phyloP scores from a whole-genome alignment of 2,113 vertebrate genomes.

The Strix uralensis region DNA sequence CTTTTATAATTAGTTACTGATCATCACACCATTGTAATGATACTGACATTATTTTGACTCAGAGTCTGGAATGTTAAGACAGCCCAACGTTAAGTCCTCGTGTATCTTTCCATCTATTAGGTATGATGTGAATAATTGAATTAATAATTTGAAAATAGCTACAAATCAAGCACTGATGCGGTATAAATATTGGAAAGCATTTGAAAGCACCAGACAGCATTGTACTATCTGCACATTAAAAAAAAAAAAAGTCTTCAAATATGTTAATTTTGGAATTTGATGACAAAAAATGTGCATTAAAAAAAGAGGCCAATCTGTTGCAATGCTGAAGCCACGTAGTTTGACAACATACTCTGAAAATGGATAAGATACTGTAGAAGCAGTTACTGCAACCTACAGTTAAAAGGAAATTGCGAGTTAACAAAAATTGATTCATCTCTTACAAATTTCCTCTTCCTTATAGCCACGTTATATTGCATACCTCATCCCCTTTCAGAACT shows the following conservation, averaged over 20 bases:
- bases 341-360: background rate
- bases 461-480: constrained; percentile 30
- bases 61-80: background rate
- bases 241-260: background rate
- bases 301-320: background rate
- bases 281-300: background rate
- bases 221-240: background rate
- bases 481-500: constrained; percentile 88
- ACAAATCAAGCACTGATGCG: background rate
- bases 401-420: background rate
- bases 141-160: background rate
- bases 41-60: background rate
- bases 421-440: background rate
- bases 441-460: background rate
- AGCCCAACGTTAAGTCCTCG: background rate
- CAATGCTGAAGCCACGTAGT: background rate
- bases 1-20: background rate
- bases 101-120: background rate
- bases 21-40: background rate
- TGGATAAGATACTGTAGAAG: background rate
- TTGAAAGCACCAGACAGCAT: background rate
- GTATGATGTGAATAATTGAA: background rate
- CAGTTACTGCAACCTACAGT: background rate
- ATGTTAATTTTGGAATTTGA: background rate
- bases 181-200: background rate